Evolutionary conservation across 2,113 vertebrate genomes (phyloP).

Genomic region (Rhea pennata): DNA sequence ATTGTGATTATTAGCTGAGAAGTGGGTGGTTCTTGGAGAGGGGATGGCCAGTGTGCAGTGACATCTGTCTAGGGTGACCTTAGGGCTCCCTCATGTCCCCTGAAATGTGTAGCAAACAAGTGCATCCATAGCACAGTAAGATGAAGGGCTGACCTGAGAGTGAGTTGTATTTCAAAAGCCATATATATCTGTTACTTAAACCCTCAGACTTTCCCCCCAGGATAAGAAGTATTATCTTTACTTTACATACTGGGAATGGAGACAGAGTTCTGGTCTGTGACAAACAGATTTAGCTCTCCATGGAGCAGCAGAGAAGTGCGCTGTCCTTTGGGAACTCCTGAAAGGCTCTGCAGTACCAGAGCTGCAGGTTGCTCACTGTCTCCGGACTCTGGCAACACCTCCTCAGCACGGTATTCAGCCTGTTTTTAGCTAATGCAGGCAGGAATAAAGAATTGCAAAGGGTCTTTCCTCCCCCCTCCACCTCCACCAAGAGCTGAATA

Average conservation of each 20-base stretch:
- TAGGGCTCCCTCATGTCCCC: not conserved
- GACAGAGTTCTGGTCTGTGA: slow-evolving; percentile 29
- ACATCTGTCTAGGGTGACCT: not conserved
- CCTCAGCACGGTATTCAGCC: not conserved
- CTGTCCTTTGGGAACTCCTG: not conserved
- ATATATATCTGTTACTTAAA: slow-evolving; percentile 2
- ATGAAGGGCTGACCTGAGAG: slow-evolving; percentile 31
- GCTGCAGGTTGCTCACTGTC: accelerated
- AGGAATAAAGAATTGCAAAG: not conserved
- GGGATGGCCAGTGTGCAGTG: not conserved
- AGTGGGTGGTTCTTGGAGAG: not conserved
- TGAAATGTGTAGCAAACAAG: not conserved
- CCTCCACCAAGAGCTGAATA: not conserved
- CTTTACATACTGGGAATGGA: slow-evolving; percentile 37
- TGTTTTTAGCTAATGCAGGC: not conserved
- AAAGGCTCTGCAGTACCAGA: not conserved
- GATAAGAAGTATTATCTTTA: slow-evolving; percentile 58
- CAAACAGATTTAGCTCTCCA: not conserved
- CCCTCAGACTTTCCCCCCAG: slow-evolving; percentile 9
- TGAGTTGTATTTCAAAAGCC: slow-evolving; percentile 27
- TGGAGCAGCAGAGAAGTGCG: not conserved
- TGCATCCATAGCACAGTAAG: not conserved
- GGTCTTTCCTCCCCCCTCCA: not conserved
- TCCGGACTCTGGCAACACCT: not conserved
- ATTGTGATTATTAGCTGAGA: slow-evolving; percentile 16